Conservation (phyloP, 2,113 vertebrate species). For the Glaucomys volans region DNA sequence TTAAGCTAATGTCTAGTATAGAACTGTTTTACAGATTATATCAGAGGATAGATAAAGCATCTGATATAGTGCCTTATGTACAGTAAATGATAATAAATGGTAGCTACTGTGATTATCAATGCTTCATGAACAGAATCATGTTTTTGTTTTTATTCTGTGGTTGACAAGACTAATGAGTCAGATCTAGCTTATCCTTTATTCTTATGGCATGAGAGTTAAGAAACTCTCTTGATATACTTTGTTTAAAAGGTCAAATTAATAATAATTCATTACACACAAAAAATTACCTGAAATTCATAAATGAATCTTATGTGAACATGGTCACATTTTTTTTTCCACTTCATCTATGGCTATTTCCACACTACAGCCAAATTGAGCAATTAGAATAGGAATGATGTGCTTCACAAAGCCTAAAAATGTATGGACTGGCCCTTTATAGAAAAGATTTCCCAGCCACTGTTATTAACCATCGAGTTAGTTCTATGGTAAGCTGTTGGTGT, state of each 20-base stretch:
- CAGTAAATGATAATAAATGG: neutral
- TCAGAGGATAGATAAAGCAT: neutral
- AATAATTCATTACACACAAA: neutral
- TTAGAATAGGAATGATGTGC: too few relatives aligned
- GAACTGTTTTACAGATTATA: neutral
- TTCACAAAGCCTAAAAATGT: neutral
- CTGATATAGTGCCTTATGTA: neutral
- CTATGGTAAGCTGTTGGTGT: neutral
- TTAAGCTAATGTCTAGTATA: neutral
- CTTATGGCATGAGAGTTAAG: neutral
- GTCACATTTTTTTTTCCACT: neutral
- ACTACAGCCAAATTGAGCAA: fast-evolving
- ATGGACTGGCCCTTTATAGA: neutral
- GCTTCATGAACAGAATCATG: neutral
- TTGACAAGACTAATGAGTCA: neutral
- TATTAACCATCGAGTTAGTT: neutral
- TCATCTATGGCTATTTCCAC: neutral
- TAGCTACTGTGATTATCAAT: neutral
- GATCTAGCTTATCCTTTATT: neutral
- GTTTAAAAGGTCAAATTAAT: neutral
- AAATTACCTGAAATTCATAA: neutral
- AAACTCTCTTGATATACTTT: neutral
- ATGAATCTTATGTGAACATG: neutral
- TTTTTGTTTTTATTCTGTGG: neutral
- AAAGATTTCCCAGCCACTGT: neutral